Conservation (phyloP, 2,797 vertebrate genomes). For the Brachyalestes nurse region DNA sequence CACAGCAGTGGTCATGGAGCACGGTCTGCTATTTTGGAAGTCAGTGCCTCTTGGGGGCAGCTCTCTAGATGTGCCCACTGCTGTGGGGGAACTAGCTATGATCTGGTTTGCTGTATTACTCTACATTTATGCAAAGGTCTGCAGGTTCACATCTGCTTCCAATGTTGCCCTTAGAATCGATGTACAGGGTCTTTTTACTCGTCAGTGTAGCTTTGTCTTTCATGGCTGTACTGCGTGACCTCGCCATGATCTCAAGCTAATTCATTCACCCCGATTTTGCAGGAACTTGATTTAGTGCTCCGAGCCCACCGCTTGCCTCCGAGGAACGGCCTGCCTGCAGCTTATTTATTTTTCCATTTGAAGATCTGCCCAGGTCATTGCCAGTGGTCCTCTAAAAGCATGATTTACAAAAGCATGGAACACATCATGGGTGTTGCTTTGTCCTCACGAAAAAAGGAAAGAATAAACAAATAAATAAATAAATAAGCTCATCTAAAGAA, state of each 20-base stretch:
- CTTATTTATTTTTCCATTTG: slow-evolving; percentile 54
- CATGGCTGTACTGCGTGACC: neutral
- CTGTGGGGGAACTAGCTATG: slow-evolving; percentile 14
- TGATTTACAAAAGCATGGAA: slow-evolving; percentile 44
- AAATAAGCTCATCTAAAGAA: slow-evolving; percentile 15
- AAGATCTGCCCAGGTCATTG: slow-evolving; percentile 49
- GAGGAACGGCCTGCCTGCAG: slow-evolving; percentile 40
- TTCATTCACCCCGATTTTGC: slow-evolving; percentile 33
- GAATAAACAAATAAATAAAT: neutral
- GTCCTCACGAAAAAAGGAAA: slow-evolving; percentile 11
- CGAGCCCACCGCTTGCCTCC: slow-evolving; percentile 24
- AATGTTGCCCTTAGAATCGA: neutral
- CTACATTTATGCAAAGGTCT: neutral
- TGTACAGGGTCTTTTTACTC: slow-evolving; percentile 8
- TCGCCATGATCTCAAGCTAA: slow-evolving; percentile 28
- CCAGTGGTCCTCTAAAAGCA: slow-evolving; percentile 49
- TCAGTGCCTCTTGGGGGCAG: slow-evolving; percentile 18
- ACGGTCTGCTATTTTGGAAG: slow-evolving; percentile 19
- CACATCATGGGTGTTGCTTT: slow-evolving; percentile 41
- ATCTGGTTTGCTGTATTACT: slow-evolving; percentile 1
- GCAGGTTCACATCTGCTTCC: neutral
- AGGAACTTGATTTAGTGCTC: slow-evolving; percentile 46
- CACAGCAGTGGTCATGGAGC: slow-evolving; percentile 6
- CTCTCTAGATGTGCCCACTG: slow-evolving; percentile 14
- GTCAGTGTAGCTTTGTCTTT: neutral